Evolutionary conservation across 2,888 invertebrate species (phyloP).

Genomic region (Philereme transversata): DNA sequence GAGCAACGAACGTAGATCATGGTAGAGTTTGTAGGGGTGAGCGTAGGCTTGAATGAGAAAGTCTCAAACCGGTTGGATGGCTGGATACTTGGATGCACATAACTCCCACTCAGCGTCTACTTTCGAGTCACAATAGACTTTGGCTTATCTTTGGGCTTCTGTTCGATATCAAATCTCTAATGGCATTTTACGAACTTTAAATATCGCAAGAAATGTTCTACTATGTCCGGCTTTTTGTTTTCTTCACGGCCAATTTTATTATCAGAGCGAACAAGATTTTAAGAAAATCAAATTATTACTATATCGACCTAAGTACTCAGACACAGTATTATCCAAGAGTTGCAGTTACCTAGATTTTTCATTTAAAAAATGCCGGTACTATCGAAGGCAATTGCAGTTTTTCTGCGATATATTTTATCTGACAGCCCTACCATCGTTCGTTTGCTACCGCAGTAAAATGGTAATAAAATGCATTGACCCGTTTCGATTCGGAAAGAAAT

Average conservation of each 20-base stretch:
- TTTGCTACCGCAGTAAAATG: constrained; percentile 37
- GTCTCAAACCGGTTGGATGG: constrained; percentile 74
- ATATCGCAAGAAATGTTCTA: constrained; percentile 3
- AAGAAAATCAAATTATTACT: too few species aligned
- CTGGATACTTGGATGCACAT: constrained; percentile 32
- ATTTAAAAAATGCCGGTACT: neutral
- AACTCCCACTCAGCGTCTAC: constrained; percentile 73
- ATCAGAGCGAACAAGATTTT: too few species aligned
- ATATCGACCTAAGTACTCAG: too few species aligned
- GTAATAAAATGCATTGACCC: constrained; percentile 39
- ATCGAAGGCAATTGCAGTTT: constrained; percentile 13
- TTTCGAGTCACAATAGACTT: constrained; percentile 80
- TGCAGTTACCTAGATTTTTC: too few species aligned
- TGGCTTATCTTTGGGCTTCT: constrained; percentile 65
- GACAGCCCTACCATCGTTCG: constrained; percentile 34
- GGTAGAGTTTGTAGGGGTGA: constrained; percentile 20
- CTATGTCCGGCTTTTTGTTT: constrained; percentile 2
- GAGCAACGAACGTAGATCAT: constrained; percentile 2
- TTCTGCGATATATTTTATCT: constrained; percentile 15
- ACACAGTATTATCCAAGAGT: too few species aligned
- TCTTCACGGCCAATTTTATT: neutral
- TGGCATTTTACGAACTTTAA: constrained; percentile 31
- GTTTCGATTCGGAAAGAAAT: constrained; percentile 40
- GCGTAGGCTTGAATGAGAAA: constrained; percentile 80
- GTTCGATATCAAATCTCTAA: constrained; percentile 45